Evolutionary conservation across 1,140 invertebrate species (phyloP), one percentile per base, ranked within the genome.

Genomic region (Palaemon carinicauda): DNA sequence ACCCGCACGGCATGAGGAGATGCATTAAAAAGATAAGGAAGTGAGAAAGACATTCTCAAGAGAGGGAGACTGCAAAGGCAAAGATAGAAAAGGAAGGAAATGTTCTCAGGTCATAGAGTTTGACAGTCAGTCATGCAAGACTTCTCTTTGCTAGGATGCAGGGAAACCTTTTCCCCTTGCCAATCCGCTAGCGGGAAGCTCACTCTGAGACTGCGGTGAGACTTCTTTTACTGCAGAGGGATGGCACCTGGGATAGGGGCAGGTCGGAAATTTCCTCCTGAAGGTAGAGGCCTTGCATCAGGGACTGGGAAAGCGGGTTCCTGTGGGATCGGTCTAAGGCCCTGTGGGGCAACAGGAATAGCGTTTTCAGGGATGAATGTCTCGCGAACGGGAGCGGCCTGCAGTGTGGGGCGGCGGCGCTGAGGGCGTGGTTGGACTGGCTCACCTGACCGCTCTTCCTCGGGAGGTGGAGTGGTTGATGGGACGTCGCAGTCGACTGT

Each of bases 401-500:
- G 29, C 69, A 82, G 10, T 15, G 84, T 65, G 31, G 80, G 81
- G 80, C 80, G 82, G 50, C 78, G 54, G 65, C 80, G 52, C 74
- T 54, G 60, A 69, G 89, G 65, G 17, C 82, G 82, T 27, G 74
- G 69, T 4, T n/a, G 50, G 33, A 29, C 53, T 12, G 82, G 56
- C 21, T 21, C 41, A 7, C 74, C 65, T 17, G 81, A 19, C 31
- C 9, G 33, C 21, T 24, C 65, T 9, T 52, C 24, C 33, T 87
- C 83, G 10, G 88, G 86, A 15, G 80, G 78, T 12, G 90, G 79
- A 24, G 88, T 86, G 51, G 89, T 88, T 27, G 89, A 60, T 29
- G 89, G 90, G 21, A 89, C 90, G 89, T 96, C 96, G 90, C 96
- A 97, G 89, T 97, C 96, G 89, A 96, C 96, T 33, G 96, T 97